A percentile compares a stretch with the other conserved stretches of the same genome.
Conservation (phyloP, 2,113 vertebrate species). For the Psilopsiagon aurifrons region DNA sequence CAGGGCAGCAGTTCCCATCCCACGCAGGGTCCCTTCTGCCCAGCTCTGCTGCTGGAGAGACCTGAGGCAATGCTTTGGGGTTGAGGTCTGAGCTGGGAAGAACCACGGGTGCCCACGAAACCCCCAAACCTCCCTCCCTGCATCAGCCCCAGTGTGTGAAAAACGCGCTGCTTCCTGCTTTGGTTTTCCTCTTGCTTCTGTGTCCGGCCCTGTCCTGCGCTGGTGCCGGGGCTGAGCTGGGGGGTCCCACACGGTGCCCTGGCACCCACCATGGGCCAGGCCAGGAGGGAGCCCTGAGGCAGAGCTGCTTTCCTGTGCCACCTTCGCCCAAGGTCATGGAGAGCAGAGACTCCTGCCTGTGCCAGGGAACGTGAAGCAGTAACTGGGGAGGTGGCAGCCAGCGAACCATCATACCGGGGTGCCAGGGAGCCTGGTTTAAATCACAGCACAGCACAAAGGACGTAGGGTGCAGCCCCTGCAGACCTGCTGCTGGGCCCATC, state of each 20-base stretch:
- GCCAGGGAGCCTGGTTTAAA: neutral
- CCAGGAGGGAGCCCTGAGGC: neutral
- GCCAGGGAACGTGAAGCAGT: neutral
- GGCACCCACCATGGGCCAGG: neutral
- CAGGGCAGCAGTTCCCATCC: rapidly evolving
- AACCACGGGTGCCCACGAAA: neutral
- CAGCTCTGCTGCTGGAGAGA: neutral
- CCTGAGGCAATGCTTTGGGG: rapidly evolving
- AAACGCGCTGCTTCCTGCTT: neutral
- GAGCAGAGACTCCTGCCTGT: neutral
- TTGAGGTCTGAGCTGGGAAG: neutral
- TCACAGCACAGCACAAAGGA: neutral
- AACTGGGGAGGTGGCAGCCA: neutral
- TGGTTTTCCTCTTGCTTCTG: neutral
- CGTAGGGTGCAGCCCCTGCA: rapidly evolving
- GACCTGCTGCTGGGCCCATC: rapidly evolving
- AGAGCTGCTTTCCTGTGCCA: neutral
- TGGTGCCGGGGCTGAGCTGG: neutral
- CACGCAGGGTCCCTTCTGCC: neutral
- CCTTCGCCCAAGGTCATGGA: neutral
- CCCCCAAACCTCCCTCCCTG: neutral
- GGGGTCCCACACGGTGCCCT: neutral
- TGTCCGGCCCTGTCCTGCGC: neutral
- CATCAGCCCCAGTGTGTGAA: neutral
- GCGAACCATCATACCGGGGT: rapidly evolving